Base-by-base conservation (phyloP, 30 jellyfish, hydroid and myxozoan genomes). In the Clytia hemisphaerica region DNA sequence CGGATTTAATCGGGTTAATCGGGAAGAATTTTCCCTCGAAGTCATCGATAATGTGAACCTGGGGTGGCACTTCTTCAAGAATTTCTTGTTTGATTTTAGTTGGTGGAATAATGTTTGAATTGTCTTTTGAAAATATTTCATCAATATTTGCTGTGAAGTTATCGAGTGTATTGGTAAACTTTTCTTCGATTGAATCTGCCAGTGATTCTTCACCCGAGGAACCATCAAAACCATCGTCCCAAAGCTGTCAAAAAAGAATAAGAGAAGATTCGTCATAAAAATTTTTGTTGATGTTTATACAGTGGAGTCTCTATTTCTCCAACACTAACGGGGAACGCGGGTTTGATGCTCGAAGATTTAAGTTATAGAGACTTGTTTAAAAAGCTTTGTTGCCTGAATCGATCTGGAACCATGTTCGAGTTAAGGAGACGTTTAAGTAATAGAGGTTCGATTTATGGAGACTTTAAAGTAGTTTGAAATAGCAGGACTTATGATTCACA, bases 171-270 rank as follows among this genome's bases (percentile, higher is more conserved):
- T 27, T 51, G 53, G 21, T 60, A 27, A 28, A 60, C 16, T 34
- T 33, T 10, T 60, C 73, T 47, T 89, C 98, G 19, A 79, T 58
- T 28, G 82, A 74, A 71, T 89, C 98, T 16, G 91, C 78, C 3
- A 82, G 58, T 6, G 98, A 89, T 1, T 85, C 95, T 49, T 89
- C 98, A 58, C 98, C 81, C 18, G 98, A 89, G 16, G 98, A 89
- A 31, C 84, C 73, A 37, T 89, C 98, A 40, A 89, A 89, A 44
- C n/a, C n/a, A n/a, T 89, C 98, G 59, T 86, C 88, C 98, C 98
- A 89, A 2, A 89, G 87, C 98, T 89, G 33, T 32, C 68, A 73
- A 46, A 37, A 37, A 9, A 84, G 33, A n/a, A 58, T 27, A 40
- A 4, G 27, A 48, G 27, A n/a, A n/a, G n/a, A n/a, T n/a, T n/a